phyloP scores from a whole-genome alignment of 1,140 invertebrate species.

The Macrocentrus cingulum region DNA sequence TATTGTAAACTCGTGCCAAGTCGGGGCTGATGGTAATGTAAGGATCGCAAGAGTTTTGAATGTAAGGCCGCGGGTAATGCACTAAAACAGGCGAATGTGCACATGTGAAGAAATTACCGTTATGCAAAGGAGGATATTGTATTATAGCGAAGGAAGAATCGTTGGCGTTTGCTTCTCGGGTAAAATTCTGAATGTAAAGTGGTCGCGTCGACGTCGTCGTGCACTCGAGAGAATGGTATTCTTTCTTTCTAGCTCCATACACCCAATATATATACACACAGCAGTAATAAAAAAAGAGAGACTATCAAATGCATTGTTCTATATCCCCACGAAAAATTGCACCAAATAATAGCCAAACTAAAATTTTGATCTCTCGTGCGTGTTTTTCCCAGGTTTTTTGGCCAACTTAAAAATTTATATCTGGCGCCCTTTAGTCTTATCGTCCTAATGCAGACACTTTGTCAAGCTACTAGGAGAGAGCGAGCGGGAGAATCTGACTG shows the following conservation, averaged over 20 bases:
- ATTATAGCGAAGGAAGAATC: conserved; percentile 5
- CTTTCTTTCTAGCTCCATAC: neutral
- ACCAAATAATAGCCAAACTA: neutral
- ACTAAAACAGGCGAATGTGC: neutral
- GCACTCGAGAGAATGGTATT: conserved; percentile 9
- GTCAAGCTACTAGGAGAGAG: too few species aligned
- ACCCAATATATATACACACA: too few species aligned
- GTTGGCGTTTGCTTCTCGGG: neutral
- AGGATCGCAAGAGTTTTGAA: neutral
- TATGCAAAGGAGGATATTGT: conserved; percentile 23
- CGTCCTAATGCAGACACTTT: too few species aligned
- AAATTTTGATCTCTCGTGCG: conserved; percentile 20
- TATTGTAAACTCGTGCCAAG: too few species aligned
- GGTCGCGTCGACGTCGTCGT: too few species aligned
- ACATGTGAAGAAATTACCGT: conserved; percentile 23
- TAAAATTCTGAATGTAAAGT: conserved; percentile 13
- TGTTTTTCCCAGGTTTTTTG: conserved; percentile 16
- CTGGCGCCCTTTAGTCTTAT: too few species aligned
- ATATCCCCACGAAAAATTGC: too few species aligned
- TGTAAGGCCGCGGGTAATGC: neutral
- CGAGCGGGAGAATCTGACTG: too few species aligned
- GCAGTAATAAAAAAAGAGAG: too few species aligned
- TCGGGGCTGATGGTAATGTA: conserved; percentile 24
- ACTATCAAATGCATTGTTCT: too few species aligned
- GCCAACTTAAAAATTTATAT: conserved; percentile 26